Base-by-base conservation (phyloP, 2,888 invertebrate genomes). In the Drosophila cracens region DNA sequence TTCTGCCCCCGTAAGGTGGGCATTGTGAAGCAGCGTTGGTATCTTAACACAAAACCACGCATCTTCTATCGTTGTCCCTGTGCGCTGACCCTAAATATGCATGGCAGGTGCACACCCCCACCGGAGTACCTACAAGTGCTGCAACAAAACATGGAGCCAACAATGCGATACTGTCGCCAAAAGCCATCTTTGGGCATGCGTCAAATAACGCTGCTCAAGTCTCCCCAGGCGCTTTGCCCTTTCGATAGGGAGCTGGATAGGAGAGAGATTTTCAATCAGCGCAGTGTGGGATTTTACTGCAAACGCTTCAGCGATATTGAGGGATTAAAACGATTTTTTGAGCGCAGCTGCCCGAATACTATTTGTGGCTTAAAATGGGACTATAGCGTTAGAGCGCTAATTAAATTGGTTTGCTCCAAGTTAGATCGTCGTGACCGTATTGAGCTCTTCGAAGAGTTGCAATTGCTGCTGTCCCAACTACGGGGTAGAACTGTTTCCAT, bases 21-120 rank as follows among this genome's bases (percentile, higher is more conserved):
- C 43, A 76, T 90, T 6, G 67, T 80, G 0, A 91, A 92, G 67
- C 80, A 85, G 21, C 80, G 87, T 27, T 92, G 92, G 92, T 29
- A 85, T 16, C 74, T 91, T 2, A 76, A 61, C 43, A 82, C 82
- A 0, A 48, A 67, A 4, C 92, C 92, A 0, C 59, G 52, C 0
- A 79, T 87, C 7, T 92, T 91, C 53, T 60, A 61, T 27, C 74
- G 73, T 1, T 80, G 69, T 54, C 67, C 76, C 5, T 80, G 76
- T 25, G 87, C 81, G 0, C 59, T 91, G 1, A 76, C 74, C 0
- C 38, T 92, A 2, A 79, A 74, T 18, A 69, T 91, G 29, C 80
- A 81, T 34, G 91, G 91, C 5, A 63, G 65, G 2, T 92, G 91
- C 38, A 67, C 60, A 4, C 76, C 87, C 0, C 83, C 90, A 0